Evolutionary conservation across 2,888 invertebrate genomes (phyloP).

Genomic region (Lasioglossum villosulum): DNA sequence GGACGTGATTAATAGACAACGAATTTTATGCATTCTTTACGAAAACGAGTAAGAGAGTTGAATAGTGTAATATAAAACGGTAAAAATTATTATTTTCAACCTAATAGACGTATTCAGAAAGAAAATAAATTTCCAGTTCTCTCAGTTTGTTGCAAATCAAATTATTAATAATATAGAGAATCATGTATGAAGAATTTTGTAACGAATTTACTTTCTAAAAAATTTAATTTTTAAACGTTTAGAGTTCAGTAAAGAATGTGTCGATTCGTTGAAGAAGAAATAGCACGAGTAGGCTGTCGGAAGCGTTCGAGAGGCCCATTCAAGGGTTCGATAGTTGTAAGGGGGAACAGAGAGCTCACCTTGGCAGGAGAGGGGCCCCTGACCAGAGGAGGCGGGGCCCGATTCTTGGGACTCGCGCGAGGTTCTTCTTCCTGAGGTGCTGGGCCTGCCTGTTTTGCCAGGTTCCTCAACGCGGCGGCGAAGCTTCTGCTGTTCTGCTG

Average conservation of each 20-base stretch:
- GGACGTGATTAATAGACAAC: too few relatives aligned
- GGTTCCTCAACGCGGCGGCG: conserved; percentile 95
- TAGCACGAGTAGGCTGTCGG: background rate
- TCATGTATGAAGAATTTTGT: too few relatives aligned
- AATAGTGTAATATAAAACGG: too few relatives aligned
- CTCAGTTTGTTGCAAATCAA: too few relatives aligned
- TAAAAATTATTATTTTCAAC: too few relatives aligned
- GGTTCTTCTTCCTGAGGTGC: conserved; percentile 88
- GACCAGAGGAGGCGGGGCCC: conserved; percentile 85
- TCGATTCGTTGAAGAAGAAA: background rate
- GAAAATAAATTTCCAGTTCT: too few relatives aligned
- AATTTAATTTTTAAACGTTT: background rate
- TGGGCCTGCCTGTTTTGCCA: conserved; percentile 96
- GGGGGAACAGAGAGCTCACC: conserved; percentile 71
- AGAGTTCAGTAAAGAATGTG: background rate
- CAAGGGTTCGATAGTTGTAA: background rate
- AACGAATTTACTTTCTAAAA: too few relatives aligned
- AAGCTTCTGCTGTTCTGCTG: conserved; percentile 88
- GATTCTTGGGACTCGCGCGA: conserved; percentile 84
- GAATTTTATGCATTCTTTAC: too few relatives aligned
- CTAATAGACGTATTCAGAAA: too few relatives aligned
- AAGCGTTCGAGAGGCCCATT: background rate
- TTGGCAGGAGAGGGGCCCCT: conserved; percentile 82
- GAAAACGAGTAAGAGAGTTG: too few relatives aligned
- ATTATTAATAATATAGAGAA: too few relatives aligned